phyloP scores from a whole-genome alignment of 2,888 invertebrate species.

The Lithosia quadra region DNA sequence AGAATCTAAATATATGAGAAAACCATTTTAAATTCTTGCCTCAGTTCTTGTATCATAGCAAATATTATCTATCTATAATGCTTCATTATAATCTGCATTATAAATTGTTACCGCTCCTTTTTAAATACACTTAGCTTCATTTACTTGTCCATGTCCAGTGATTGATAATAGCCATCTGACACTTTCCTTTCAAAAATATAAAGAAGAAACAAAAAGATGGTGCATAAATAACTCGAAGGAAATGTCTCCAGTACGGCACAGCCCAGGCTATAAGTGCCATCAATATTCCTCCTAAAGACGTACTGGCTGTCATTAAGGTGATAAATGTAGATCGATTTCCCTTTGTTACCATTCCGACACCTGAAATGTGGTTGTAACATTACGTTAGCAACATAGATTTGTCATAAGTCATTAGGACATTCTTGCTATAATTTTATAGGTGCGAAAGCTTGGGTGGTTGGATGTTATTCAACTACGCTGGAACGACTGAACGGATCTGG shows the following conservation, averaged over 20 bases:
- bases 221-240: conserved; percentile 88
- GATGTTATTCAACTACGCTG: too few relatives aligned
- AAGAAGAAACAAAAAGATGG: conserved; percentile 87
- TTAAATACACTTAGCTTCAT: background rate
- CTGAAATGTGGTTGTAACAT: conserved; percentile 46
- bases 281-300: conserved; percentile 85
- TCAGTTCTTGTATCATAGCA: conserved; percentile 41
- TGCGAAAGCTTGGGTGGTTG: too few relatives aligned
- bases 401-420: too few relatives aligned
- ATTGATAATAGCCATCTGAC: background rate
- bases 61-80: conserved; percentile 58
- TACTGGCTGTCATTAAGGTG: conserved; percentile 84
- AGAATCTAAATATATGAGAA: too few relatives aligned
- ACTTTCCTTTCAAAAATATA: conserved; percentile 69
- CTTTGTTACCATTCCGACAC: conserved; percentile 58
- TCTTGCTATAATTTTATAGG: too few relatives aligned
- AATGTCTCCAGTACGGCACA: conserved; percentile 88
- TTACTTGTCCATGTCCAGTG: too few relatives aligned
- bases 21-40: conserved; percentile 15
- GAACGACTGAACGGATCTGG: too few relatives aligned
- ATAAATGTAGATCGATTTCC: conserved; percentile 56
- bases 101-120: conserved; percentile 55
- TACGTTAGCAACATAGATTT: background rate
- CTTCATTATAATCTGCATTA: conserved; percentile 61
- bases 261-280: conserved; percentile 88